A percentile compares a stretch with the other conserved stretches of the same genome.
Evolutionary conservation across 1,140 invertebrate genomes (phyloP).

Genomic region (Drusus annulatus): DNA sequence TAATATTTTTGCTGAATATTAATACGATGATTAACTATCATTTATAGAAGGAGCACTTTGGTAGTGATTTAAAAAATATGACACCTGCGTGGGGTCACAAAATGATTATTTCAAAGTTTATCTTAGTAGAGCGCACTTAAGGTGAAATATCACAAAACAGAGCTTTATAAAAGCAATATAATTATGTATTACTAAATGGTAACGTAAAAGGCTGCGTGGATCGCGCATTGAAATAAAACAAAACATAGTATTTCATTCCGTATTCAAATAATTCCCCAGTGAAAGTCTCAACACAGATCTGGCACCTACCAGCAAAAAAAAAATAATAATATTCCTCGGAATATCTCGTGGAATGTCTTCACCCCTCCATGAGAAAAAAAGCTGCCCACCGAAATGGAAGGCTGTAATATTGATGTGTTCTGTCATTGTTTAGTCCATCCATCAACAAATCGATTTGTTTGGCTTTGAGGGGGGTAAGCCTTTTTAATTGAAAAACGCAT

Average conservation of each 20-base stretch:
- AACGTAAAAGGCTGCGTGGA: too few relatives aligned
- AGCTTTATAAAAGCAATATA: too few relatives aligned
- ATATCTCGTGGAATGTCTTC: background rate
- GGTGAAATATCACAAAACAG: too few relatives aligned
- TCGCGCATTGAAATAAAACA: too few relatives aligned
- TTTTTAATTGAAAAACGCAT: constrained; percentile 40
- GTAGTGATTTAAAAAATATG: too few relatives aligned
- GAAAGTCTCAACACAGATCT: background rate
- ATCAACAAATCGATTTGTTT: constrained; percentile 47
- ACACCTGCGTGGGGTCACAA: too few relatives aligned
- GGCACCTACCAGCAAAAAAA: background rate
- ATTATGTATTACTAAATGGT: too few relatives aligned
- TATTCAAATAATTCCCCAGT: background rate
- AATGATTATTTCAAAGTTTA: too few relatives aligned
- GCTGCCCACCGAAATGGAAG: constrained; percentile 20
- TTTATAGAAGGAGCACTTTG: too few relatives aligned
- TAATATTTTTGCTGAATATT: too few relatives aligned
- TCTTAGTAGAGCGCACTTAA: too few relatives aligned
- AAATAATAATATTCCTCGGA: background rate
- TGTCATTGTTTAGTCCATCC: constrained; percentile 47
- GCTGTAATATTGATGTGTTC: constrained; percentile 45
- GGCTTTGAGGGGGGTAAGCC: constrained; percentile 29
- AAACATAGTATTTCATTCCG: background rate
- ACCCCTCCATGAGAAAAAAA: constrained; percentile 17
- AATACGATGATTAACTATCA: too few relatives aligned